Base-by-base conservation (phyloP, 2,113 vertebrate genomes). In the Tachuris rubrigastra region DNA sequence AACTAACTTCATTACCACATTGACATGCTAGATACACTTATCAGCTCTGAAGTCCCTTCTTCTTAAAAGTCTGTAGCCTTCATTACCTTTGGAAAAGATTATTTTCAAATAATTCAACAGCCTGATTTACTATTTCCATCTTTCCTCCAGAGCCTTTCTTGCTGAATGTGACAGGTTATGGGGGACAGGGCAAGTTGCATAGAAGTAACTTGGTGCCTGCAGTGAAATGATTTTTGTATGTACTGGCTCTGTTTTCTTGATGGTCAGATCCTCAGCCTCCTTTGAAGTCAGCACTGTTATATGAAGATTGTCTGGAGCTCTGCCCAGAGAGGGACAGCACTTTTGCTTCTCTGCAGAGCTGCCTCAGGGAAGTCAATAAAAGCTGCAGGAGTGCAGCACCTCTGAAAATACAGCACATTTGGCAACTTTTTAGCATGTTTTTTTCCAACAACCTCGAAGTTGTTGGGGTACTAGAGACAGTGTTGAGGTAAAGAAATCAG, bases 1-100 rank as follows among this genome's bases (percentile, higher is more conserved):
- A 96, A 93, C 94, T 96, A 92, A 95, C 72, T 96, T 96, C 60
- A 79, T 97, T 96, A 93, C 72, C 18, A 78, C 52, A 37, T 13
- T 90, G 76, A 76, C 76, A 88, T 0, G 0, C 82, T 93, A 91
- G 84, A 77, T 68, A 84, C 49, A 73, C 53, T 91, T 88, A 72
- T 85, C 68, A 93, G 60, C 39, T 85, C 49, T 88, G 3, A 94
- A 94, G 63, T 79, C 49, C 13, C 23, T 23, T 94, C 69, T 77
- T 95, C 71, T 91, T 91, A 77, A 53, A 90, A 94, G 52, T 56
- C 65, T 56, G 65, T 72, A 90, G 84, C 46, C 50, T 67, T 12
- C 71, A 75, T 96, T 95, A 55, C 71, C 63, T 82, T 84, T 79
- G 66, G 85, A 85, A 92, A 88, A 91, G 4, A 93, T 60, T 76